phyloP scores from a whole-genome alignment of 2,888 invertebrate species.

The Lathronympha strigana region DNA sequence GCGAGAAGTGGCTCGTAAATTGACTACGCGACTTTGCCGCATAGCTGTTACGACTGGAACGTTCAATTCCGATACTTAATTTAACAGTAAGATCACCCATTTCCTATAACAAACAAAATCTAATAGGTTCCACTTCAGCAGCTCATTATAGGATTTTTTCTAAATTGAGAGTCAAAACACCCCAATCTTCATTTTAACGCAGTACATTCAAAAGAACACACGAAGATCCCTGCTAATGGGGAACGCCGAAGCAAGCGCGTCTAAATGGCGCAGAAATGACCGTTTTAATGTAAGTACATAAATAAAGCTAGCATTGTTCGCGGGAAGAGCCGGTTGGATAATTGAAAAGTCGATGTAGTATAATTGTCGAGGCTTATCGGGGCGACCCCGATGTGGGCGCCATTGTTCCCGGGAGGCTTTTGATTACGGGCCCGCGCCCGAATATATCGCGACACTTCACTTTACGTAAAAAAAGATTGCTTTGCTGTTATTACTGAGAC shows the following conservation, averaged over 20 bases:
- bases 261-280: constrained; percentile 77
- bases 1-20: too few species aligned
- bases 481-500: constrained; percentile 49
- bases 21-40: too few species aligned
- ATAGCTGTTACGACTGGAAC: too few species aligned
- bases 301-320: constrained; percentile 81
- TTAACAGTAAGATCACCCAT: too few species aligned
- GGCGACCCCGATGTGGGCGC: constrained; percentile 80
- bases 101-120: too few species aligned
- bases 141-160: background rate
- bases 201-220: constrained; percentile 52
- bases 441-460: constrained; percentile 82
- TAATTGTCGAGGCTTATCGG: constrained; percentile 83
- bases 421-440: constrained; percentile 76
- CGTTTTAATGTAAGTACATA: constrained; percentile 77
- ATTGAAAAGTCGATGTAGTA: constrained; percentile 85
- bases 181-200: constrained; percentile 8
- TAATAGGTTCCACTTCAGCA: background rate
- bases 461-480: constrained; percentile 72
- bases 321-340: constrained; percentile 77
- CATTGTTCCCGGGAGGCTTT: constrained; percentile 82
- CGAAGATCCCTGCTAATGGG: constrained; percentile 32
- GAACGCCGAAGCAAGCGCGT: constrained; percentile 56
- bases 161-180: constrained; percentile 46
- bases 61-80: too few species aligned